These are phyloP conservation scores for Loripinus fragilis DNA, from an alignment of 2,888 invertebrate genomes.

Conservation along the genomic window DNA sequence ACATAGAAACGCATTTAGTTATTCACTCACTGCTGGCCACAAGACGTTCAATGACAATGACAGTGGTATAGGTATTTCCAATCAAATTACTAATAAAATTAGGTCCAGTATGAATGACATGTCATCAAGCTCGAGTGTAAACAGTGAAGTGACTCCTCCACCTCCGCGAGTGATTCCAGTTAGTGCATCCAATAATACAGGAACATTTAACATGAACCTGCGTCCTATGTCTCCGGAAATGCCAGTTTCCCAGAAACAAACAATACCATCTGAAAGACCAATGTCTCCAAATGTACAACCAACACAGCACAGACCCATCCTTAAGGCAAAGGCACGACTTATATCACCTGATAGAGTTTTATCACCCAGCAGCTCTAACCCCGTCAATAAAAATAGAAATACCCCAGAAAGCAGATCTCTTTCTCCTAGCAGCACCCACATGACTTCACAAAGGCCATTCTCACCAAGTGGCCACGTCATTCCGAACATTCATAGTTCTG, in stretches of 20 bases:
- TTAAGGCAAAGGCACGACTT: background rate
- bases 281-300: conserved; percentile 51
- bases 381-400: background rate
- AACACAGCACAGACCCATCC: conserved; percentile 26
- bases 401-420: conserved; percentile 2
- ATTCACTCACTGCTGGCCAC: background rate
- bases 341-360: background rate
- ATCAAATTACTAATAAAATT: background rate
- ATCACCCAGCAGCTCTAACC: background rate
- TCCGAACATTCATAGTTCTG: background rate
- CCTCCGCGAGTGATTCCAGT: conserved; percentile 16
- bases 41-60: conserved; percentile 13
- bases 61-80: conserved; percentile 22
- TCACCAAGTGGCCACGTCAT: background rate
- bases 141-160: background rate
- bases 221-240: conserved; percentile 20
- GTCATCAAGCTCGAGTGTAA: background rate
- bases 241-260: conserved; percentile 21
- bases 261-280: conserved; percentile 42
- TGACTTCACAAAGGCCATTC: conserved; percentile 7
- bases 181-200: conserved; percentile 11
- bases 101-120: background rate
- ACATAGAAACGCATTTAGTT: conserved; percentile 11
- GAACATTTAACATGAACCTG: conserved; percentile 22
- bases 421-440: conserved; percentile 7